Percentiles rank a stretch among this genome's conserved stretches.
Evolutionary conservation across 2,797 vertebrate genomes (phyloP).

Genomic region (Enteromius radiatus): DNA sequence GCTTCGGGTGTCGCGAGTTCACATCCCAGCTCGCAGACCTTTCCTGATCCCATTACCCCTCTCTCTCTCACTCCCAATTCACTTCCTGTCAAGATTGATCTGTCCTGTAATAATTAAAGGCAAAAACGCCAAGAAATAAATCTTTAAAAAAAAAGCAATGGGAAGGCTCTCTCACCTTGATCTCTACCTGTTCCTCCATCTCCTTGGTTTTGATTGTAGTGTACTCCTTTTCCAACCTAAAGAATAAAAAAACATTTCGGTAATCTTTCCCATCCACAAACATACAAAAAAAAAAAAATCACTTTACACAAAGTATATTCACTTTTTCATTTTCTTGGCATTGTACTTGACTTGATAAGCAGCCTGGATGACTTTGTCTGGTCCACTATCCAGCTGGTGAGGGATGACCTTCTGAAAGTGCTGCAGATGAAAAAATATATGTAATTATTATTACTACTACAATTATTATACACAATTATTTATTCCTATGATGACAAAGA

Average conservation of each 20-base stretch:
- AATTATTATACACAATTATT: background rate
- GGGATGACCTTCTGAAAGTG: constrained; percentile 98
- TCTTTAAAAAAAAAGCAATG: no score
- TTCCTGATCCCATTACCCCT: no score
- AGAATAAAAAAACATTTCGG: constrained; percentile 21
- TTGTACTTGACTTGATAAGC: constrained; percentile 99
- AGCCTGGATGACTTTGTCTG: constrained; percentile 94
- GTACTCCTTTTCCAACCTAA: constrained; percentile 97
- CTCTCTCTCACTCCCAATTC: no score
- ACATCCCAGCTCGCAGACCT: no score
- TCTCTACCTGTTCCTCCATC: constrained; percentile 99
- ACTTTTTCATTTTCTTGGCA: constrained; percentile 99
- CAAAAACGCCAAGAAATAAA: no score
- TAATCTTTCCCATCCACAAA: background rate
- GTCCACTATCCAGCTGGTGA: constrained; percentile 92
- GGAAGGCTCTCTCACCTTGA: constrained; percentile 84
- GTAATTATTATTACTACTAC: background rate
- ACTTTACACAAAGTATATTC: constrained; percentile 62
- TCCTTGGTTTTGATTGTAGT: constrained; percentile 99
- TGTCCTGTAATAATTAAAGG: no score
- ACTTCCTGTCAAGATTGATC: no score
- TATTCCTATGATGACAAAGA: background rate
- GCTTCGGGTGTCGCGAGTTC: no score
- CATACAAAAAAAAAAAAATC: background rate
- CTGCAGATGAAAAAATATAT: constrained; percentile 67